Evolutionary conservation across 2,113 vertebrate species (phyloP), one percentile per base, ranked within the genome.

Genomic region (Crotophaga sulcirostris): DNA sequence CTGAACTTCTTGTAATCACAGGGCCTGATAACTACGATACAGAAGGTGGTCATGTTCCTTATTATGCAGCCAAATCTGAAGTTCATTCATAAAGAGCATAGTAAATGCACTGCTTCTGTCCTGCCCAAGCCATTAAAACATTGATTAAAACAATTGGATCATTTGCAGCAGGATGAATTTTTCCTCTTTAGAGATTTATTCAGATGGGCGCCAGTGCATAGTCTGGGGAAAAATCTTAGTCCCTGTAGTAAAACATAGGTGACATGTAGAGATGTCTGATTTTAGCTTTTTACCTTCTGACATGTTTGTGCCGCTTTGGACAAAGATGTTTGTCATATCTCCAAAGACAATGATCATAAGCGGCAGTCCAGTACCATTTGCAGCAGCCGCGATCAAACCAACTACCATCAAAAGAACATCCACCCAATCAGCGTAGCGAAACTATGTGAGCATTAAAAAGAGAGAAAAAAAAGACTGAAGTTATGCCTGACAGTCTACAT

Each of bases 241-340:
- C 10, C 33, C 12, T 44, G 26, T 13, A 69, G 19, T 5, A 51
- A 75, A 87, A n/a, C 10, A 34, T 19, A 82, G 45, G 6, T 28
- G 19, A 12, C 45, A 63, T 1, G 5, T 4, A 72, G 8, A 87
- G 23, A 72, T 95, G 38, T n/a, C 18, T 13, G 49, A 44, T 26
- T 87, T 84, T 68, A 81, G 28, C 44, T 64, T 90, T 87, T 95
- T 96, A 98, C 97, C 87, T 91, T 85, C 77, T 54, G 70, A 63
- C 3, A 6, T 1, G 15, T 93, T 96, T 51, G 36, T 1, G 1
- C 90, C 89, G 2, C 84, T 96, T 11, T 6, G 29, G 62, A 99
- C 81, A 79, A 99, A 98, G 91, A 96, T 98, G 97, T 99, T 98
- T 8, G 98, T 99, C 98, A 99, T 99, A 7, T 98, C 96, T 52